These are phyloP conservation scores for Pentalonia nigronervosa DNA, from an alignment of 1,140 invertebrate species.

Conservation along the genomic window DNA sequence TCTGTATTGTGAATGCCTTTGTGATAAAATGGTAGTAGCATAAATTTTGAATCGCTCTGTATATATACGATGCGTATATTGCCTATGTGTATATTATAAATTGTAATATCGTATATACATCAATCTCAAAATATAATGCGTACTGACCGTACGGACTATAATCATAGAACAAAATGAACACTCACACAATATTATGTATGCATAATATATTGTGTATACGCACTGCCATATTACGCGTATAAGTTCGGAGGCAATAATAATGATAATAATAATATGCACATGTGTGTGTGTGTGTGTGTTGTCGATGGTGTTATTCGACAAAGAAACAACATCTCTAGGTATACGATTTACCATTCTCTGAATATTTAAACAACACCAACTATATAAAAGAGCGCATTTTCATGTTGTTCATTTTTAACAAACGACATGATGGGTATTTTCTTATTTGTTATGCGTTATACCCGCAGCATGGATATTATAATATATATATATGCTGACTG, in stretches of 20 bases:
- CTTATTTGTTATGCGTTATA: background rate
- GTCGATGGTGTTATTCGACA: background rate
- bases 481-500: background rate
- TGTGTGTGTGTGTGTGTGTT: background rate
- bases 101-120: background rate
- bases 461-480: background rate
- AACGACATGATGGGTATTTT: background rate
- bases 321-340: background rate
- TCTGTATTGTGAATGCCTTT: too few relatives aligned
- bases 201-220: too few relatives aligned
- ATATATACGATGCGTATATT: background rate
- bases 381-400: background rate
- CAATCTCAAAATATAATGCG: background rate
- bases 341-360: background rate
- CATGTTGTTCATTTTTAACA: background rate
- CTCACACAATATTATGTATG: background rate
- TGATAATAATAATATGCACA: background rate
- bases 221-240: background rate
- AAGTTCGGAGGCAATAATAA: background rate
- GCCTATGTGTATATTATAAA: background rate
- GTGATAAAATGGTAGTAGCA: too few relatives aligned
- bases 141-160: background rate
- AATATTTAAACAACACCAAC: background rate
- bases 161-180: background rate
- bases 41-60: too few relatives aligned